Conservation (phyloP, 2,888 invertebrate genomes). For the Cenopis cana region DNA sequence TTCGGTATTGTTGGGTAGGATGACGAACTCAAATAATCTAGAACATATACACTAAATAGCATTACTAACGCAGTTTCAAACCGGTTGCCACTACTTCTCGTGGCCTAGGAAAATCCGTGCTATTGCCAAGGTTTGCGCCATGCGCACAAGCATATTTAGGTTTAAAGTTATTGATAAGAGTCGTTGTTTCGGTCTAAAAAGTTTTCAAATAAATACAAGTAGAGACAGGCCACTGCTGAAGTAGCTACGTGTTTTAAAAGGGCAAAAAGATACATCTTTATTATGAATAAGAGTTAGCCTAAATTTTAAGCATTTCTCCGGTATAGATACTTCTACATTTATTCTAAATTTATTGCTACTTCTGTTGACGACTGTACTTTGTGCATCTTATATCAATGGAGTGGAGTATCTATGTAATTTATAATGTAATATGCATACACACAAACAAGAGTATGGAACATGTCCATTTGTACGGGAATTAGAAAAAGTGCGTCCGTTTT, state of each 20-base stretch:
- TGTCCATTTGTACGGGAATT: no score
- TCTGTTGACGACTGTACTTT: neutral
- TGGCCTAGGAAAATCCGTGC: conserved; percentile 48
- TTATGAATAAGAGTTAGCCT: no score
- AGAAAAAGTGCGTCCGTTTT: no score
- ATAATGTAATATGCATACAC: neutral
- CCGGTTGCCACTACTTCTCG: conserved; percentile 47
- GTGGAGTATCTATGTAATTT: neutral
- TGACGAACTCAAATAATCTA: neutral
- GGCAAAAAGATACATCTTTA: no score
- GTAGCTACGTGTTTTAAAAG: no score
- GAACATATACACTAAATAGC: conserved; percentile 23
- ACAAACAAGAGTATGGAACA: no score
- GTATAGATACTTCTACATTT: no score
- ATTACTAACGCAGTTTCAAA: conserved; percentile 41
- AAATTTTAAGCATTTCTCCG: no score
- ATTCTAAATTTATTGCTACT: no score
- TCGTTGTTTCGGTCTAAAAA: neutral
- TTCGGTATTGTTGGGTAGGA: no score
- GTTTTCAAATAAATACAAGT: neutral
- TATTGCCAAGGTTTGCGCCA: conserved; percentile 48
- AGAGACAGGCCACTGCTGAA: neutral
- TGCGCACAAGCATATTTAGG: conserved; percentile 5
- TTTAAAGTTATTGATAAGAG: conserved; percentile 19
- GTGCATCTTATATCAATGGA: neutral